phyloP scores from a whole-genome alignment of 2,113 vertebrate genomes.

The Tetrao urogallus region DNA sequence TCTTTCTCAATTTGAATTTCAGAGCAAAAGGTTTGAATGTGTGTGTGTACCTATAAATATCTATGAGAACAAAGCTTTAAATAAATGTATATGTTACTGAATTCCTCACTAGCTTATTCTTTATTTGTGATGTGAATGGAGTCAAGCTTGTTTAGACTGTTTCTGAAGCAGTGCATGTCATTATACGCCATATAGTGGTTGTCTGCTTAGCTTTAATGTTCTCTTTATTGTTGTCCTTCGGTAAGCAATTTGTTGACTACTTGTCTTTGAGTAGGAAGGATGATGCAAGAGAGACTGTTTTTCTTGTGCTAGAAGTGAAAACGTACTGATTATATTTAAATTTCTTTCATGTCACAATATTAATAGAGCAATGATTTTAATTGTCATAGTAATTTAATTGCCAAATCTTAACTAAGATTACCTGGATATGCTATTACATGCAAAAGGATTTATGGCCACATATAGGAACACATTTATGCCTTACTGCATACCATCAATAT shows the following conservation, averaged over 20 bases:
- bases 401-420: not conserved
- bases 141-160: not conserved
- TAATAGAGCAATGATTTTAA: not conserved
- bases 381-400: not conserved
- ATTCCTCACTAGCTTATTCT: not conserved
- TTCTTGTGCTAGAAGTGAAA: not conserved
- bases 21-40: not conserved
- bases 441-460: not conserved
- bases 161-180: rapidly evolving
- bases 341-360: not conserved
- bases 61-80: not conserved
- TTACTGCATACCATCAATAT: not conserved
- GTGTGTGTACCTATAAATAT: not conserved
- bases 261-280: not conserved
- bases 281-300: not conserved
- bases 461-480: not conserved
- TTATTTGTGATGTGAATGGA: not conserved
- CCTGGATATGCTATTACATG: not conserved
- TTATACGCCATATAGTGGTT: not conserved
- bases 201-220: not conserved
- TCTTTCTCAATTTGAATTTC: not conserved
- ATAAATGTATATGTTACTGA: not conserved
- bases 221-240: not conserved
- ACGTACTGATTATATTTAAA: not conserved
- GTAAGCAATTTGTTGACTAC: not conserved